phyloP scores from a whole-genome alignment of 2,113 vertebrate genomes.

The Podiceps cristatus region DNA sequence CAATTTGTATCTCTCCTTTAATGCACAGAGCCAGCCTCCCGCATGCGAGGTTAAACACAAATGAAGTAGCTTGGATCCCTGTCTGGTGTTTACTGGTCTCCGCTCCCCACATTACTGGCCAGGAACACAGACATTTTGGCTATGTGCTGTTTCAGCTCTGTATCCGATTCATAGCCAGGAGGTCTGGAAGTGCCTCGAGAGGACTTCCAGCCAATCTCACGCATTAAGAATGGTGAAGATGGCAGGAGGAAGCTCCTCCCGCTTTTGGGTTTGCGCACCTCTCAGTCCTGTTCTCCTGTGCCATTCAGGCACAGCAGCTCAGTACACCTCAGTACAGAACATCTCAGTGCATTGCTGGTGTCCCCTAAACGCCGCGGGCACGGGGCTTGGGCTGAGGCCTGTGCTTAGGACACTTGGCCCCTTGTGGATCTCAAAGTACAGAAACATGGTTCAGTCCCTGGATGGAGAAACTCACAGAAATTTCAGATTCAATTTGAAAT shows the following conservation, averaged over 20 bases:
- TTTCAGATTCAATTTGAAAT: background rate
- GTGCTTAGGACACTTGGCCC: background rate
- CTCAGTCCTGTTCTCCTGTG: background rate
- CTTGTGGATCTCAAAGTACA: background rate
- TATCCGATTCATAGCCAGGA: accelerated
- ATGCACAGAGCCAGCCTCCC: accelerated
- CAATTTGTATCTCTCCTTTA: background rate
- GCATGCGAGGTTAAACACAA: background rate
- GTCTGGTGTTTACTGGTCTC: background rate
- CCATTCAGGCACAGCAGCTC: background rate
- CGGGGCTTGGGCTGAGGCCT: background rate
- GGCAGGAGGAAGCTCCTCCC: background rate
- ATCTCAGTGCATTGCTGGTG: background rate
- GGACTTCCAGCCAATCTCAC: background rate
- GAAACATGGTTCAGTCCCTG: accelerated
- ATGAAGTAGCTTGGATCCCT: background rate
- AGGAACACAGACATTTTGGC: background rate
- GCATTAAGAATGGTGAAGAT: background rate
- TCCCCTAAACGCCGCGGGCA: background rate
- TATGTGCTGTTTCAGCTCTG: accelerated
- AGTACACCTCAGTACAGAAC: background rate
- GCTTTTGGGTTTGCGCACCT: accelerated
- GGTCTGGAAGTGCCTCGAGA: background rate
- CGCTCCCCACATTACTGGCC: background rate
- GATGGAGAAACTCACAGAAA: background rate